phyloP scores from a whole-genome alignment of 2,113 vertebrate species.

The Rissa tridactyla region DNA sequence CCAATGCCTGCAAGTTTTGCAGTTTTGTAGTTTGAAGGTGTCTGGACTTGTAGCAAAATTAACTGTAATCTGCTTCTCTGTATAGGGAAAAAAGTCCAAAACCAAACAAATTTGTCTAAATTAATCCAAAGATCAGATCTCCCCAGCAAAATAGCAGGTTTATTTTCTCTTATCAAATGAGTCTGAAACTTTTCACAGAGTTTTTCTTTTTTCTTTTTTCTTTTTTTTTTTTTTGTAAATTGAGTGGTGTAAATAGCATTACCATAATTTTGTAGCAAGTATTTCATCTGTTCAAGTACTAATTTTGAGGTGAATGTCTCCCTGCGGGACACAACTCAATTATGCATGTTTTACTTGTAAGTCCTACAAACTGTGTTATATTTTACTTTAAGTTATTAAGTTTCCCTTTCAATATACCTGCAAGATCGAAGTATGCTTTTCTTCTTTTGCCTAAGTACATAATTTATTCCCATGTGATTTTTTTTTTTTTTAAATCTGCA shows the following conservation, averaged over 20 bases:
- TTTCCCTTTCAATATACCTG: slow-evolving; percentile 34
- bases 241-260: neutral
- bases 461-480: slow-evolving; percentile 5
- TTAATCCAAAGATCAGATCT: neutral
- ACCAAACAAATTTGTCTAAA: neutral
- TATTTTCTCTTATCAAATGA: neutral
- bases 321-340: slow-evolving; percentile 18
- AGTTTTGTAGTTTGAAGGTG: neutral
- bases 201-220: fast-evolving
- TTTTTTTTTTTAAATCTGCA: neutral
- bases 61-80: neutral
- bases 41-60: neutral
- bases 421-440: neutral
- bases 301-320: slow-evolving; percentile 16
- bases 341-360: slow-evolving; percentile 27
- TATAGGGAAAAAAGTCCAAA: neutral
- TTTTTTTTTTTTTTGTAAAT: neutral
- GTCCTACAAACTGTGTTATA: slow-evolving; percentile 21
- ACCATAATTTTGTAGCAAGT: neutral
- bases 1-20: neutral
- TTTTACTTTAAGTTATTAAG: slow-evolving; percentile 34
- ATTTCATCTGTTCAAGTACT: neutral
- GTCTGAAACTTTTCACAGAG: neutral
- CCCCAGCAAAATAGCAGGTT: neutral
- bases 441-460: neutral